Evolutionary conservation across 2,888 invertebrate genomes (phyloP).

Genomic region (Clitarchus hookeri): DNA sequence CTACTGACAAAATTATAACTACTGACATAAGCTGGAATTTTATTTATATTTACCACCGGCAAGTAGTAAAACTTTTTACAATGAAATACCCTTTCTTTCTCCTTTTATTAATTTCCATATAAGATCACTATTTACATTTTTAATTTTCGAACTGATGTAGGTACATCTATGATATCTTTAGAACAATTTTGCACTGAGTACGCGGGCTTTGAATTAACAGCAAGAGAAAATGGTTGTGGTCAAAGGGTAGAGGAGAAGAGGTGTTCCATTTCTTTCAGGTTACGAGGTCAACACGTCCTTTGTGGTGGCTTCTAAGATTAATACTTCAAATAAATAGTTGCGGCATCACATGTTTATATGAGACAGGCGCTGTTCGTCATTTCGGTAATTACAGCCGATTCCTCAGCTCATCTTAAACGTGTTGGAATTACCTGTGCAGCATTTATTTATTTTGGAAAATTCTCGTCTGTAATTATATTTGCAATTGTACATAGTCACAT

Average conservation of each 20-base stretch:
- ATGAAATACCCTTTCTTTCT: too few species aligned
- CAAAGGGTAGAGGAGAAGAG: neutral
- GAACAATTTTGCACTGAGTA: neutral
- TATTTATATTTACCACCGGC: too few species aligned
- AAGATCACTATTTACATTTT: too few species aligned
- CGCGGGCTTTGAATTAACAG: neutral
- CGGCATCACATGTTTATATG: neutral
- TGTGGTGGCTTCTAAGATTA: neutral
- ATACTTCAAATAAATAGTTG: neutral
- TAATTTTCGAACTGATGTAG: too few species aligned
- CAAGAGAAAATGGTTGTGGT: neutral
- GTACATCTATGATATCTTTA: neutral
- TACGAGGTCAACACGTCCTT: neutral
- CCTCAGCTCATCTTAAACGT: neutral
- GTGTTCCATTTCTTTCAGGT: conserved; percentile 8
- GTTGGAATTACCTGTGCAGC: too few species aligned
- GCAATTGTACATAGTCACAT: too few species aligned
- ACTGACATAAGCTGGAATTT: too few species aligned
- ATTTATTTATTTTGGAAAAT: too few species aligned
- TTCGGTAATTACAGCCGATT: neutral
- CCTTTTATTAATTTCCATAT: too few species aligned
- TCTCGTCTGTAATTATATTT: too few species aligned
- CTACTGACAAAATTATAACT: too few species aligned
- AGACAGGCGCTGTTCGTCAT: neutral
- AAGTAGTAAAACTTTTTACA: too few species aligned